Base-by-base conservation (phyloP, 2,888 invertebrate species). In the Uloborus plumipes region DNA sequence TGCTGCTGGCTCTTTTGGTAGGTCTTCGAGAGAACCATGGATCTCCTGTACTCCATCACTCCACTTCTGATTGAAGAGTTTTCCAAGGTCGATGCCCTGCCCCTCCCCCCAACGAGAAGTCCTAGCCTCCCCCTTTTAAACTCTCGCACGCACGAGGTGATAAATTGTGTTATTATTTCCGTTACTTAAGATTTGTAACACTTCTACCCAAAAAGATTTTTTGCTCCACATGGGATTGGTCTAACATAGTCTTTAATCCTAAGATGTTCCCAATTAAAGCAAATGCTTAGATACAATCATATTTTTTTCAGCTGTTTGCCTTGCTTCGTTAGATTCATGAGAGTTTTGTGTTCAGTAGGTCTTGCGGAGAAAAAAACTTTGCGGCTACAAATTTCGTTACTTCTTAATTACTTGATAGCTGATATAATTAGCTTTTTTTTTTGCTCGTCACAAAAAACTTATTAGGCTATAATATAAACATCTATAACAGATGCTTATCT, bases 11-110 rank as follows among this genome's bases (percentile, higher is more conserved):
- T 58, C 3, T 55, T 58, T 58, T 39, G 39, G 39, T 39, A 39
- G 39, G 39, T 66, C 51, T 59, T n/a, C n/a, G 67, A 75, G 26
- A 49, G 75, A 67, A 64, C 71, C 71, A 71, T 71, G 65, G 20
- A 61, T 59, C 50, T 31, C 55, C 58, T 18, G 47, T 66, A 22
- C 51, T 73, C 22, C 62, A 61, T 72, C 72, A 53, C 66, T 20
- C 50, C 26, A 61, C 62, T 22, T 74, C 50, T 59, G 81, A 81
- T 74, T 53, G 70, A 81, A 59, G 49, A 75, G 70, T 74, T 84
- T 65, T 50, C 22, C 75, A 84, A 71, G 85, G 85, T 69, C 79
- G 85, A 76, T 75, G 79, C 59, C 84, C 85, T 69, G 69, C 76
- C 50, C 55, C 51, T 62, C 53, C 67, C 58, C 80, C 69, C 69